phyloP scores from a whole-genome alignment of 2,888 invertebrate species.

The Lucinisca nassula region DNA sequence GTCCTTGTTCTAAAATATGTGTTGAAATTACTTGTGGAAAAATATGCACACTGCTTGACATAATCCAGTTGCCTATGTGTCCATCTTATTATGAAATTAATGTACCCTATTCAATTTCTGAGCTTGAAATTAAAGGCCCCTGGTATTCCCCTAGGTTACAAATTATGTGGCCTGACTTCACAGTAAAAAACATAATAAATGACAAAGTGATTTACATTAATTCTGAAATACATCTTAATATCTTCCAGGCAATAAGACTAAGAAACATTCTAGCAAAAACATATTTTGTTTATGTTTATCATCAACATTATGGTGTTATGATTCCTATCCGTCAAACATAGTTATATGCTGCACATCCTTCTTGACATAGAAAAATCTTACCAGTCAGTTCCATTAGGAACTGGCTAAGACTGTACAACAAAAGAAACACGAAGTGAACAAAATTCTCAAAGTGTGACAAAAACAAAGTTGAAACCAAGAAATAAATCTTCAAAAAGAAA shows the following conservation, averaged over 20 bases:
- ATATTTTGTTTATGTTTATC: not conserved
- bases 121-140: not conserved
- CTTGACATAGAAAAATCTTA: not conserved
- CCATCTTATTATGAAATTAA: not conserved
- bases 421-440: too few species aligned
- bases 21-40: not conserved
- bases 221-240: not conserved
- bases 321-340: not conserved
- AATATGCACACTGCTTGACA: not conserved
- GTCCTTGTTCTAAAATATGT: not conserved
- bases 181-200: not conserved
- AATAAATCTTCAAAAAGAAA: too few species aligned
- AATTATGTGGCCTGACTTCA: not conserved
- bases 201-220: not conserved
- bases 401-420: too few species aligned
- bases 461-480: too few species aligned
- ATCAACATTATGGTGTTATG: not conserved
- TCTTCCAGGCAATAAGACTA: not conserved
- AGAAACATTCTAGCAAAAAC: not conserved
- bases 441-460: too few species aligned
- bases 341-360: not conserved
- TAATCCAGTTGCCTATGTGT: conserved; percentile 5
- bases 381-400: too few species aligned
- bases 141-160: not conserved
- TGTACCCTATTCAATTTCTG: not conserved